Percentiles rank a stretch among this genome's conserved stretches.
phyloP scores from a whole-genome alignment of 2,113 vertebrate species.

The Pelecanoides urinatrix region DNA sequence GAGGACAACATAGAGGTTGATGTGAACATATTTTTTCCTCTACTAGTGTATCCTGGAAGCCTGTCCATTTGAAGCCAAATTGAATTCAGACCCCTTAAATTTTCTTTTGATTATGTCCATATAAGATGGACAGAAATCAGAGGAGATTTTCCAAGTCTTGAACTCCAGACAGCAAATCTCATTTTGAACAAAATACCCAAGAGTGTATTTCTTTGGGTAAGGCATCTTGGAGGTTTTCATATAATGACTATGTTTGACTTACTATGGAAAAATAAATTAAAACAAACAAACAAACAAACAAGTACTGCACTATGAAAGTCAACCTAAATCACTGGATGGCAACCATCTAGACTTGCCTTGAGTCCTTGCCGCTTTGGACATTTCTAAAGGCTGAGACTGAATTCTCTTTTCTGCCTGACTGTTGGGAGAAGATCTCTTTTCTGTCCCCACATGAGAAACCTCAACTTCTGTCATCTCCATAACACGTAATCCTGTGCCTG shows the following conservation, averaged over 20 bases:
- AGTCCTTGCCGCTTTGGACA: background rate
- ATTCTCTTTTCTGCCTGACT: background rate
- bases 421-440: background rate
- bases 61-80: background rate
- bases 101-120: background rate
- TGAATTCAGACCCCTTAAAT: background rate
- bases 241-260: background rate
- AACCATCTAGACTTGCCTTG: background rate
- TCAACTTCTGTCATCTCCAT: constrained; percentile 7
- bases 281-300: background rate
- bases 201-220: background rate
- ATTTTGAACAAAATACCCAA: background rate
- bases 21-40: background rate
- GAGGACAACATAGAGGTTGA: background rate
- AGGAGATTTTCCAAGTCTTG: background rate
- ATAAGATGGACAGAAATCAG: background rate
- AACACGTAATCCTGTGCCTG: background rate
- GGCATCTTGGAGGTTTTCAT: background rate
- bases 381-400: background rate
- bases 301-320: background rate
- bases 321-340: background rate
- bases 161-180: background rate
- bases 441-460: constrained; percentile 2
- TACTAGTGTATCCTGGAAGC: background rate
- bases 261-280: background rate